Evolutionary conservation across 2,888 invertebrate genomes (phyloP), one percentile per base, ranked within the genome.

Genomic region (Busseola fusca): DNA sequence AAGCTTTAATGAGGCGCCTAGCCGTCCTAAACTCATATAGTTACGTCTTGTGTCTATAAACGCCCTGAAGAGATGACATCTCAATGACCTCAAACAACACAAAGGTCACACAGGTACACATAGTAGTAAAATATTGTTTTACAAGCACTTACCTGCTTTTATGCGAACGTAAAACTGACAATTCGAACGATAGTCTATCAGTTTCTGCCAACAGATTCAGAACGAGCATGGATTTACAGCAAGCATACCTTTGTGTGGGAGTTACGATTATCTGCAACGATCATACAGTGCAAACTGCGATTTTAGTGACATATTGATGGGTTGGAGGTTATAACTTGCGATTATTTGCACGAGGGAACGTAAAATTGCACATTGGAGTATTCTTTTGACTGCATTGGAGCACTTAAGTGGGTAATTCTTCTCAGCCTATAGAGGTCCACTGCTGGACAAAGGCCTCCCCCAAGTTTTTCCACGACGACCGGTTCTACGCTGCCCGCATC

Each of bases 151-250:
- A 56, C 27, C 54, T 59, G 58, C 45, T 64, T 75, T 76, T 52
- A 78, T 73, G 52, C 5, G n/a, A 42, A 50, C 21, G 80, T 80
- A 80, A 77, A 77, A 80, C 50, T 60, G 60, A 52, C 69, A 64
- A 40, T 63, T 59, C n/a, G 30, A 62, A 27, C 66, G 64, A 59
- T 37, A 68, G 16, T 50, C 30, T 63, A 75, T 69, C 40, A 68
- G 30, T 42, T 64, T 50, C 62, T 50, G 40, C 54, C 78, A 64
- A 78, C 73, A 64, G n/a, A 64, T 59, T 68, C 27, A 12, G 9
- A 40, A 62, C 37, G 25, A 67, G 67, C 21, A 37, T 48, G 12
- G 57, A 66, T 66, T 76, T 78, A 73, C 37, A 25, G 16, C 34
- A 12, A 37, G 21, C 27, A 57, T 73, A 79, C 57, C 60, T 52